A percentile compares a stretch with the other conserved stretches of the same genome.
Conservation (phyloP, 2,888 invertebrate species). For the Scaptomyza tumidula region DNA sequence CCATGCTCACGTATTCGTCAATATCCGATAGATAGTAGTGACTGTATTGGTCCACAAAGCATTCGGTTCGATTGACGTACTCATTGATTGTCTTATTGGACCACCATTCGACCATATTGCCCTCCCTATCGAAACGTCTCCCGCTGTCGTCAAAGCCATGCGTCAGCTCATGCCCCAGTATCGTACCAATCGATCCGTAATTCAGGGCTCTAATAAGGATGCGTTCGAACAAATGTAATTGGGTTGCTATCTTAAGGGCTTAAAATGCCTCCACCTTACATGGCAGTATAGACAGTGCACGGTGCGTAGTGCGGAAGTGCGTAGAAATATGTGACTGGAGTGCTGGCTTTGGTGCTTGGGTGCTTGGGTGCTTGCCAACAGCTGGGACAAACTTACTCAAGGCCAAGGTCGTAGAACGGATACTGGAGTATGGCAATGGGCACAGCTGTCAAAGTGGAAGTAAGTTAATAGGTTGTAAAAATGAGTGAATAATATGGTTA, state of each 20-base stretch:
- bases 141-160: constrained; percentile 87
- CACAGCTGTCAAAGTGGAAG: constrained; percentile 87
- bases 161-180: constrained; percentile 91
- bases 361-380: constrained; percentile 17
- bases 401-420: constrained; percentile 93
- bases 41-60: constrained; percentile 94
- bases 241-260: constrained; percentile 45
- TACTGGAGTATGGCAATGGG: constrained; percentile 93
- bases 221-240: constrained; percentile 51
- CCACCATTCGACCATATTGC: constrained; percentile 97
- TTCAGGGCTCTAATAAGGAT: constrained; percentile 88
- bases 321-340: constrained; percentile 16
- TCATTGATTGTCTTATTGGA: constrained; percentile 90
- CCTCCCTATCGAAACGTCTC: constrained; percentile 92
- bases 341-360: constrained; percentile 14
- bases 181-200: constrained; percentile 92
- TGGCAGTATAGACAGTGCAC: constrained; percentile 12
- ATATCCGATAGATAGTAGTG: constrained; percentile 88
- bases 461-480: background rate
- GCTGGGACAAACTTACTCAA: constrained; percentile 88
- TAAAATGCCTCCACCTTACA: constrained; percentile 24
- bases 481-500: background rate
- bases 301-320: constrained; percentile 22
- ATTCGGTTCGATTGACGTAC: constrained; percentile 91
- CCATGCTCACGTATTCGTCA: constrained; percentile 86